Conservation (phyloP, 2,797 vertebrate species). For the Gadopsis bispinosus region DNA sequence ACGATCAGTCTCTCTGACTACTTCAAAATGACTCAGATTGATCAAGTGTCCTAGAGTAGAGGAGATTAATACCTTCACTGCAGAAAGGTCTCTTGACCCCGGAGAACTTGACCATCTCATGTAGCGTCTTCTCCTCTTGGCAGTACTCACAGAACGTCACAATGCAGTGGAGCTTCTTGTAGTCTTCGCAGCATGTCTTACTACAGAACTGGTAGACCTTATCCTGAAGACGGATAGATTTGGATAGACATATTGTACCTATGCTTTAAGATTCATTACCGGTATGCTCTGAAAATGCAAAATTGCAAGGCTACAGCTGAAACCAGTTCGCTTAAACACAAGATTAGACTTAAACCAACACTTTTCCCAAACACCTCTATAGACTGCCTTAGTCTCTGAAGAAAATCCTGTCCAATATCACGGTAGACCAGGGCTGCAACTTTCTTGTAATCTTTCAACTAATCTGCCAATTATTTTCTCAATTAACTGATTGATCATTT, state of each 20-base stretch:
- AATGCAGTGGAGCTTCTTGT: conserved; percentile 98
- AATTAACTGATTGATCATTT: neutral
- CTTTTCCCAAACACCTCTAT: neutral
- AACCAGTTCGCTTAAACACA: neutral
- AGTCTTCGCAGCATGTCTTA: conserved; percentile 95
- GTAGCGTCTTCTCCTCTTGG: conserved; percentile 98
- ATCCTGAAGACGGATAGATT: conserved; percentile 85
- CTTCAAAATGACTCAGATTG: conserved; percentile 3
- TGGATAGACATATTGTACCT: neutral
- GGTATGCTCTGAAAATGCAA: neutral
- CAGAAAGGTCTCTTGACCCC: conserved; percentile 97
- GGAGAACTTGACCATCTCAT: conserved; percentile 96
- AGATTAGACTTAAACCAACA: neutral
- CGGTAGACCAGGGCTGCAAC: neutral
- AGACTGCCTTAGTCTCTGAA: neutral
- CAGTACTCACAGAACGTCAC: conserved; percentile 98
- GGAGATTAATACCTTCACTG: conserved; percentile 91
- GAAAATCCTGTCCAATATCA: neutral
- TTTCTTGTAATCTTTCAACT: neutral
- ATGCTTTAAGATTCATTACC: neutral
- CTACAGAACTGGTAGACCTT: conserved; percentile 98
- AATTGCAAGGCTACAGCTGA: neutral
- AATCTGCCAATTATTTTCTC: neutral
- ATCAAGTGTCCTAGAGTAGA: neutral
- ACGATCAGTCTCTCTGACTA: neutral